Conservation (phyloP, 2,797 vertebrate genomes). For the Chromobotia macracanthus region DNA sequence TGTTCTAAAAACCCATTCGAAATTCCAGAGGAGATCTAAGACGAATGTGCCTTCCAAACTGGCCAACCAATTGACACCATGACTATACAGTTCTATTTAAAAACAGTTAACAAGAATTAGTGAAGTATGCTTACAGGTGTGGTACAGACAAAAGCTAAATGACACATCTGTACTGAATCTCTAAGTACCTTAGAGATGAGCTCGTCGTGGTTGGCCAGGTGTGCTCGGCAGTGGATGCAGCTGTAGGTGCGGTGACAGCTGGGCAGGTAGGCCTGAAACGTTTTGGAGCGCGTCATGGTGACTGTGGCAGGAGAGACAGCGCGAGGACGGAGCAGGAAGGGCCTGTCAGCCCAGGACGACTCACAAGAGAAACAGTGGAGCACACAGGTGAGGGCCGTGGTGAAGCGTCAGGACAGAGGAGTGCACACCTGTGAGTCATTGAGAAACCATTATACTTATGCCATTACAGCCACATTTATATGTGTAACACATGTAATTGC, state of each 20-base stretch:
- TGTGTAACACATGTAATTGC: neutral
- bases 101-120: too few species aligned
- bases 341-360: slow-evolving; percentile 80
- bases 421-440: slow-evolving; percentile 36
- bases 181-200: slow-evolving; percentile 83
- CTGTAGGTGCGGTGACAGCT: slow-evolving; percentile 89
- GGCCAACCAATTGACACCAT: too few species aligned
- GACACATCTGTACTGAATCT: slow-evolving; percentile 44
- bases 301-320: slow-evolving; percentile 45
- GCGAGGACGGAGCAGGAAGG: slow-evolving; percentile 39
- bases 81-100: too few species aligned
- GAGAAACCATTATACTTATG: neutral
- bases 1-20: too few species aligned
- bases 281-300: slow-evolving; percentile 79
- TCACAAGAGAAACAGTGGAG: slow-evolving; percentile 87
- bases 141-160: slow-evolving; percentile 26
- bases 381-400: slow-evolving; percentile 88
- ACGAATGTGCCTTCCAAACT: too few species aligned
- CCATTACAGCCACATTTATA: neutral
- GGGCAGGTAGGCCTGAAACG: slow-evolving; percentile 88
- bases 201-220: slow-evolving; percentile 88
- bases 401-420: slow-evolving; percentile 65
- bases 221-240: slow-evolving; percentile 88
- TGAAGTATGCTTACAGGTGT: too few species aligned
- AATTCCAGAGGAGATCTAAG: too few species aligned